Percentiles rank a stretch among this genome's conserved stretches.
phyloP scores from a whole-genome alignment of 2,113 vertebrate species.

The Sciurus niger region DNA sequence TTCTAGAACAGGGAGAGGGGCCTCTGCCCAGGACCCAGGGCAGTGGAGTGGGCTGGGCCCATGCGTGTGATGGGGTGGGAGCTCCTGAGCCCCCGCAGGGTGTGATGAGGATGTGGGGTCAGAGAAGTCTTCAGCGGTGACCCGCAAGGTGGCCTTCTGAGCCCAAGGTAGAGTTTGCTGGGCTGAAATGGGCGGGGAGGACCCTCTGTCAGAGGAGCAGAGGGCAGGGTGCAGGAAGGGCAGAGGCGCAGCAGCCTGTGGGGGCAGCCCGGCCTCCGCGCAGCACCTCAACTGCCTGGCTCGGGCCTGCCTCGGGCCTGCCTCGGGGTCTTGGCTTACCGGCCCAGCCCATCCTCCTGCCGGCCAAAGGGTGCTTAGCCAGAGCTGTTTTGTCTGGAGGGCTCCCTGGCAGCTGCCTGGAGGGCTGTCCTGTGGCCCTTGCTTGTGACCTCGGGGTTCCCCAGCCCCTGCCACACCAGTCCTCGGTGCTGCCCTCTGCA shows the following conservation, averaged over 20 bases:
- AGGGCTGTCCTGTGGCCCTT: too few species aligned
- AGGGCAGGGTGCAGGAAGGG: neutral
- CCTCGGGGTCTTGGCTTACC: neutral
- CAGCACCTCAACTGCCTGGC: neutral
- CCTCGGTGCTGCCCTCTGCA: too few species aligned
- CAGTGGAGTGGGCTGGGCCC: neutral
- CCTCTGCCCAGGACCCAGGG: neutral
- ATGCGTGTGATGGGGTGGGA: neutral
- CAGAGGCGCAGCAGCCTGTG: too few species aligned
- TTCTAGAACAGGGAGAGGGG: neutral
- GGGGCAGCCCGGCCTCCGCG: neutral
- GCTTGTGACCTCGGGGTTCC: too few species aligned
- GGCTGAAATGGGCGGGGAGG: neutral
- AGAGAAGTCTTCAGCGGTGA: neutral
- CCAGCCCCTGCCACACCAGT: neutral
- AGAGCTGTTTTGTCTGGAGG: neutral
- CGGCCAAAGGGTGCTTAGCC: neutral
- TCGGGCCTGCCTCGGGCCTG: neutral
- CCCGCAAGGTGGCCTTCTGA: neutral
- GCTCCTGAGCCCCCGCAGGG: neutral
- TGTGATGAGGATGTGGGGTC: fast-evolving
- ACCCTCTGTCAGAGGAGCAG: fast-evolving
- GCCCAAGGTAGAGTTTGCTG: neutral
- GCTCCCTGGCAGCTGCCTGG: neutral
- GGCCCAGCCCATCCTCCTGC: neutral